These are phyloP conservation scores for Oncorhynchus keta DNA, from an alignment of 2,113 vertebrate genomes.

Conservation along the genomic window DNA sequence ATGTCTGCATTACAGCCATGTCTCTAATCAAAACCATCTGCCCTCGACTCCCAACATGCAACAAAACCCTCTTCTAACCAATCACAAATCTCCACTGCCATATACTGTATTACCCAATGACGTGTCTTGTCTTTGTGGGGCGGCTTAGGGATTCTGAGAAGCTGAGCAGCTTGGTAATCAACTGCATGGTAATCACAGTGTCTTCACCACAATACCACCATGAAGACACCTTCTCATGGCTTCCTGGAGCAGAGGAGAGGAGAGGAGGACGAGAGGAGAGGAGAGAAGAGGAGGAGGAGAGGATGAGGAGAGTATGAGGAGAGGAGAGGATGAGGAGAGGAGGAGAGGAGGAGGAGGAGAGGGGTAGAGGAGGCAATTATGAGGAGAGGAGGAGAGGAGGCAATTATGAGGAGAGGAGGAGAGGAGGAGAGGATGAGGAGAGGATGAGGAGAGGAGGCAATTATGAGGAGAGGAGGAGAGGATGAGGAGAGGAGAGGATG, in stretches of 20 bases:
- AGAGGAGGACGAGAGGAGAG: not conserved
- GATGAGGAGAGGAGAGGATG: too few species aligned
- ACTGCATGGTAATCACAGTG: constrained; percentile 41
- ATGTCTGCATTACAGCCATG: not conserved
- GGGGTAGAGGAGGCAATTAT: too few species aligned
- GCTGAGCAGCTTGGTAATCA: not conserved
- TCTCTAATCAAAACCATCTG: constrained; percentile 62
- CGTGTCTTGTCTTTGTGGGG: constrained; percentile 61
- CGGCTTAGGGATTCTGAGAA: constrained; percentile 32
- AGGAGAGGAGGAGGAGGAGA: too few species aligned
- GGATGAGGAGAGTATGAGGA: too few species aligned
- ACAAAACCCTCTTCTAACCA: constrained; percentile 48
- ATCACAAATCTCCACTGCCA: constrained; percentile 47
- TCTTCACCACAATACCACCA: constrained; percentile 53
- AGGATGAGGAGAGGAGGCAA: too few species aligned
- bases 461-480: not conserved
- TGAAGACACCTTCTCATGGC: constrained; percentile 49
- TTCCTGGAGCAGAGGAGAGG: constrained; percentile 12
- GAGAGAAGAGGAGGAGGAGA: too few species aligned
- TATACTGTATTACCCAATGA: constrained; percentile 52
- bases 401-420: too few species aligned
- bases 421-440: not conserved
- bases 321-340: too few species aligned
- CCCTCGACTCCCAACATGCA: constrained; percentile 4
- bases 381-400: too few species aligned